These are phyloP conservation scores for Oryzias woworae DNA, from an alignment of 2,113 vertebrate genomes.

Conservation along the genomic window DNA sequence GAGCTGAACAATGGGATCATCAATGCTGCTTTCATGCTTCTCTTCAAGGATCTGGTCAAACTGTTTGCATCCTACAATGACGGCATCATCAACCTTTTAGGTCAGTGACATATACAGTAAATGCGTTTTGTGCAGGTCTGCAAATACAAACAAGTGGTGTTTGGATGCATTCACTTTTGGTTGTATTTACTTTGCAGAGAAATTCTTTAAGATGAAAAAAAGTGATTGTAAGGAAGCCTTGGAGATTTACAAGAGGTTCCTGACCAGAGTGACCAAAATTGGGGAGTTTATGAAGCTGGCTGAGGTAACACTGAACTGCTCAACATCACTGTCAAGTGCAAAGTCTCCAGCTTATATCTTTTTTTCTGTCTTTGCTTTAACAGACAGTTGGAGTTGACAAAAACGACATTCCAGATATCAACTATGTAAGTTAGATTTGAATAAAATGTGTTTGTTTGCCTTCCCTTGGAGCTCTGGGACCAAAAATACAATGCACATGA, in stretches of 20 bases:
- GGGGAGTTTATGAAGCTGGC: conserved; percentile 98
- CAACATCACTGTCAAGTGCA: background rate
- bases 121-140: background rate
- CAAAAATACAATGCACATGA: conserved; percentile 13
- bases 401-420: conserved; percentile 98
- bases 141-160: background rate
- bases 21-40: conserved; percentile 94
- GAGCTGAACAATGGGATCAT: conserved; percentile 98
- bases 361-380: conserved; percentile 17
- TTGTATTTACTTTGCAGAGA: conserved; percentile 82
- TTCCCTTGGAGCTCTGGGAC: background rate
- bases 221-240: conserved; percentile 97
- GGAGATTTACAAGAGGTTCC: conserved; percentile 98
- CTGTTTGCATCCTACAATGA: conserved; percentile 99
- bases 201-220: conserved; percentile 99
- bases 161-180: background rate
- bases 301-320: conserved; percentile 78
- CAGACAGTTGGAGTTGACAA: conserved; percentile 99
- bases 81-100: conserved; percentile 98
- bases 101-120: conserved; percentile 68
- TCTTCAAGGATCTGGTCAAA: conserved; percentile 99
- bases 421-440: conserved; percentile 85
- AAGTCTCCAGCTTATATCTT: background rate
- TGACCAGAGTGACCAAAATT: conserved; percentile 96
- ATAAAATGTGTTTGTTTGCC: background rate